These are phyloP conservation scores for Acrocephalus kingi DNA, from an alignment of 2,113 vertebrate species.

Conservation along the genomic window DNA sequence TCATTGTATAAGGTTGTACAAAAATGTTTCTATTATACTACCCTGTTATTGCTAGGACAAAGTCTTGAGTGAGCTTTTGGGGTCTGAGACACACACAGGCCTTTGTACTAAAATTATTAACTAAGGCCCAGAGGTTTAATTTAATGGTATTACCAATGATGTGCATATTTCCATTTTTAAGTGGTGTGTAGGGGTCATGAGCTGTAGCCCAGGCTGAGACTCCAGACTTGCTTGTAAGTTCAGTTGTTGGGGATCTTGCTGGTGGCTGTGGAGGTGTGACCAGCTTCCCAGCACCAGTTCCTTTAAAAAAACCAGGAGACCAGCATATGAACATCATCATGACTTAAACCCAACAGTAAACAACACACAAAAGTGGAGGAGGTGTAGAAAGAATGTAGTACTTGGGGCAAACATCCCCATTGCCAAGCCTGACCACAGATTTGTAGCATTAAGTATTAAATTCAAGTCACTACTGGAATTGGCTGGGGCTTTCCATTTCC, in stretches of 20 bases:
- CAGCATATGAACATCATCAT: background rate
- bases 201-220: conserved; percentile 63
- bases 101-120: background rate
- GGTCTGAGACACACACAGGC: background rate
- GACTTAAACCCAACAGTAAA: background rate
- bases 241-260: conserved; percentile 88
- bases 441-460: background rate
- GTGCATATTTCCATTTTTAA: conserved; percentile 85
- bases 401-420: background rate
- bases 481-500: background rate
- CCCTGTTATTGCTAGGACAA: background rate
- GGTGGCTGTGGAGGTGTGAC: conserved; percentile 90
- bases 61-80: background rate
- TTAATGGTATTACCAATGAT: conserved; percentile 73
- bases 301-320: conserved; percentile 11
- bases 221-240: conserved; percentile 84
- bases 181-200: conserved; percentile 63
- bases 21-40: background rate
- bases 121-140: background rate
- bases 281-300: conserved; percentile 76
- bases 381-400: background rate
- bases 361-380: background rate
- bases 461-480: background rate
- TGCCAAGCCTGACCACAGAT: background rate
- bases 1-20: background rate